Evolutionary conservation across 2,113 vertebrate genomes (phyloP).

Genomic region (Oriolus oriolus): DNA sequence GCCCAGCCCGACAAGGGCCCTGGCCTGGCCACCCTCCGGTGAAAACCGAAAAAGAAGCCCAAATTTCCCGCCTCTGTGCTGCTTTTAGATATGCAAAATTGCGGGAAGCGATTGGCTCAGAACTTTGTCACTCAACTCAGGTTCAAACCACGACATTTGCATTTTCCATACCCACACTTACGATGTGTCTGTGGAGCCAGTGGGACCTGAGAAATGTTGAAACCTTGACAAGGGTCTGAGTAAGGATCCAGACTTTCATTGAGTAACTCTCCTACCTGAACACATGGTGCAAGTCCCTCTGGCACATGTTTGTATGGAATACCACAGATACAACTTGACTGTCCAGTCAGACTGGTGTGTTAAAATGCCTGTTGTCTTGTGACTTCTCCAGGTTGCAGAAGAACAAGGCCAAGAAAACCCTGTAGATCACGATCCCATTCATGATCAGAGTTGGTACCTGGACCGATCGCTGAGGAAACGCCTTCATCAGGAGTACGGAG

Average conservation of each 20-base stretch:
- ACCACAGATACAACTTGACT: fast-evolving
- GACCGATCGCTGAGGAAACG: slow-evolving; percentile 72
- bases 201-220: neutral
- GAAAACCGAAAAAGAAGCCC: too few species aligned
- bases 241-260: neutral
- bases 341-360: neutral
- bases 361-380: neutral
- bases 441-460: slow-evolving; percentile 82
- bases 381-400: slow-evolving; percentile 71
- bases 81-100: too few species aligned
- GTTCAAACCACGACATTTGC: too few species aligned
- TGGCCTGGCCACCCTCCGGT: too few species aligned
- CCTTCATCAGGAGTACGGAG: slow-evolving; percentile 77
- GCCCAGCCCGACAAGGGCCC: too few species aligned
- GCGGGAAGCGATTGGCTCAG: too few species aligned
- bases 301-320: fast-evolving
- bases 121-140: too few species aligned
- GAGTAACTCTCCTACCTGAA: neutral
- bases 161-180: neutral
- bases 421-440: slow-evolving; percentile 78
- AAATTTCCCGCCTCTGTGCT: too few species aligned
- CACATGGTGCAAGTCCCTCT: fast-evolving
- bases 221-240: neutral
- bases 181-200: neutral
- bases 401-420: slow-evolving; percentile 81